Conservation (phyloP, 2,888 invertebrate species). For the Pristionchus fissidentatus region DNA sequence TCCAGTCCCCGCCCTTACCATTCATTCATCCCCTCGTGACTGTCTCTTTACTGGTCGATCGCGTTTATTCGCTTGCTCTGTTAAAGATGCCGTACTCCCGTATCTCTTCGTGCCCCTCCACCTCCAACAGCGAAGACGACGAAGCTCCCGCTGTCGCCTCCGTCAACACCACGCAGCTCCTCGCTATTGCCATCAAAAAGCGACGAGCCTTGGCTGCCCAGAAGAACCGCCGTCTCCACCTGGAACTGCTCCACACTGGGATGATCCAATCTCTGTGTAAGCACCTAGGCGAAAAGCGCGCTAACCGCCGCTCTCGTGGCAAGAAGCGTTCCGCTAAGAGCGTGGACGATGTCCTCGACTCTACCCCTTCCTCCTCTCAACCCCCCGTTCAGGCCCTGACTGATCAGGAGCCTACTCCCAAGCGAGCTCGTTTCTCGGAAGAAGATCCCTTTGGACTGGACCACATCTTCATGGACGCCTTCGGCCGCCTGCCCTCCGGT, state of each 20-base stretch:
- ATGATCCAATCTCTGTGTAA: slow-evolving; percentile 69
- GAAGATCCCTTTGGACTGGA: slow-evolving; percentile 65
- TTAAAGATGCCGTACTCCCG: slow-evolving; percentile 46
- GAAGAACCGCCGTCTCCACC: slow-evolving; percentile 62
- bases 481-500: slow-evolving; percentile 51
- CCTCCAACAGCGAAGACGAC: slow-evolving; percentile 54
- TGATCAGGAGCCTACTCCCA: slow-evolving; percentile 51
- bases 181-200: slow-evolving; percentile 66
- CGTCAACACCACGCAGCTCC: slow-evolving; percentile 58
- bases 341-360: slow-evolving; percentile 12
- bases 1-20: neutral
- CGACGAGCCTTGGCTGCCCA: slow-evolving; percentile 57
- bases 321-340: slow-evolving; percentile 49
- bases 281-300: slow-evolving; percentile 68
- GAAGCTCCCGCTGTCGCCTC: slow-evolving; percentile 47
- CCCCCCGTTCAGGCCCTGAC: slow-evolving; percentile 51
- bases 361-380: slow-evolving; percentile 49
- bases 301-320: slow-evolving; percentile 58
- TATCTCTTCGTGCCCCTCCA: slow-evolving; percentile 53
- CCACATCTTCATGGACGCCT: slow-evolving; percentile 58
- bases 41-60: slow-evolving; percentile 44
- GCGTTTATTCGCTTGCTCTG: neutral
- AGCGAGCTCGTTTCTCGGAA: slow-evolving; percentile 52
- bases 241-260: slow-evolving; percentile 65
- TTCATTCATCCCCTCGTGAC: slow-evolving; percentile 21